Conservation (phyloP, 2,888 invertebrate species). For the Eupithecia subfuscata region DNA sequence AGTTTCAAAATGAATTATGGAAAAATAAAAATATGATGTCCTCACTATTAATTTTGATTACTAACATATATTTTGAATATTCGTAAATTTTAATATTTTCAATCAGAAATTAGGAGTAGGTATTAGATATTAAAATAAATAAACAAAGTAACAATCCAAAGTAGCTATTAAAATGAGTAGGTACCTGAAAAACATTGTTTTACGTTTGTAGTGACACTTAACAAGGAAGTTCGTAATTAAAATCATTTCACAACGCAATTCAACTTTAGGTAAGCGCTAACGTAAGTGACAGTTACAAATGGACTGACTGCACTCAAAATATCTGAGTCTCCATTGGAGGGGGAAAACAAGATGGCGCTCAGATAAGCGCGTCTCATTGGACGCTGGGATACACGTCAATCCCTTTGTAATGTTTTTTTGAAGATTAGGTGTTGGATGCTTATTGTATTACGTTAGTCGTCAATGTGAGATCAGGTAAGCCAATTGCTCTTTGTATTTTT, state of each 20-base stretch:
- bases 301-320: constrained; percentile 34
- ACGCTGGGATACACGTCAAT: constrained; percentile 31
- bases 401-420: constrained; percentile 43
- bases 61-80: no score
- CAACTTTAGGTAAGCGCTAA: background rate
- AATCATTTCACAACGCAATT: background rate
- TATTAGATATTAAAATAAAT: no score
- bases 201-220: background rate
- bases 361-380: constrained; percentile 35
- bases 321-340: constrained; percentile 52
- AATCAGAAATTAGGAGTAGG: no score
- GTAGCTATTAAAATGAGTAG: no score
- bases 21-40: no score
- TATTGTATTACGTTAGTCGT: constrained; percentile 1
- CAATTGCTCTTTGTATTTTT: background rate
- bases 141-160: no score
- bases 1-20: no score
- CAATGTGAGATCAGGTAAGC: background rate
- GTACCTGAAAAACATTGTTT: no score
- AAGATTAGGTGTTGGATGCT: constrained; percentile 25
- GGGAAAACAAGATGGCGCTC: constrained; percentile 67
- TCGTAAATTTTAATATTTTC: no score
- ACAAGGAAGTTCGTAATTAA: background rate
- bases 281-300: constrained; percentile 29
- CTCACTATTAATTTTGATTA: no score